Evolutionary conservation across 2,113 vertebrate genomes (phyloP).

Genomic region (Nothoprocta pentlandii): DNA sequence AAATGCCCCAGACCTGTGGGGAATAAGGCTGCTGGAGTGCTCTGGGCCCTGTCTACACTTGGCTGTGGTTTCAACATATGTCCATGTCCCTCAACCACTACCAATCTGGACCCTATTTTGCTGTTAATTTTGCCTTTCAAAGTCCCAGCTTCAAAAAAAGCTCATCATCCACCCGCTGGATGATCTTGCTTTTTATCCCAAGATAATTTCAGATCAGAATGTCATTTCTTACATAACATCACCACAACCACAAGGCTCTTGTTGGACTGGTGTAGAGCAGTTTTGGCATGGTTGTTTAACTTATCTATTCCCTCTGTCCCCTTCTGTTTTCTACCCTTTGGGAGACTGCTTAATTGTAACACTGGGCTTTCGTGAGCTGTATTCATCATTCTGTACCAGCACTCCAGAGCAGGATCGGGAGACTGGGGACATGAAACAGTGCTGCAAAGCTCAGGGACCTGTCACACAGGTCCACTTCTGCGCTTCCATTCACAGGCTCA

Average conservation of each 20-base stretch:
- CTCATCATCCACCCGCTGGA: background rate
- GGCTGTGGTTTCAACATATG: background rate
- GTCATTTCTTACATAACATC: background rate
- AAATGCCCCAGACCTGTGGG: rapidly evolving
- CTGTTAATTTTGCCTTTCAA: background rate
- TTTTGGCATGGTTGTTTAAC: background rate
- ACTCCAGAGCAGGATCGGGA: background rate
- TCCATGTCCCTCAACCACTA: background rate
- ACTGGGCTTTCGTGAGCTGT: background rate
- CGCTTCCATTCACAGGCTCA: background rate
- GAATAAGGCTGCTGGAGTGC: too few relatives aligned
- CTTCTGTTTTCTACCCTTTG: background rate
- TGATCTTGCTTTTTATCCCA: background rate
- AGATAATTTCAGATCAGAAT: background rate
- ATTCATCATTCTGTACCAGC: background rate
- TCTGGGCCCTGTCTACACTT: background rate
- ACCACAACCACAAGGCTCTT: rapidly evolving
- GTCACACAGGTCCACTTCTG: conserved; percentile 6
- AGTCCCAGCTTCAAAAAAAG: background rate
- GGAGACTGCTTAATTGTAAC: background rate
- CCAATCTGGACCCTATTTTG: rapidly evolving
- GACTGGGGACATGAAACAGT: background rate
- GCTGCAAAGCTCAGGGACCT: background rate
- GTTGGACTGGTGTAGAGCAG: background rate
- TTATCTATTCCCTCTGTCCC: background rate